phyloP scores from a whole-genome alignment of 2,888 invertebrate genomes.

The Rotaria socialis region DNA sequence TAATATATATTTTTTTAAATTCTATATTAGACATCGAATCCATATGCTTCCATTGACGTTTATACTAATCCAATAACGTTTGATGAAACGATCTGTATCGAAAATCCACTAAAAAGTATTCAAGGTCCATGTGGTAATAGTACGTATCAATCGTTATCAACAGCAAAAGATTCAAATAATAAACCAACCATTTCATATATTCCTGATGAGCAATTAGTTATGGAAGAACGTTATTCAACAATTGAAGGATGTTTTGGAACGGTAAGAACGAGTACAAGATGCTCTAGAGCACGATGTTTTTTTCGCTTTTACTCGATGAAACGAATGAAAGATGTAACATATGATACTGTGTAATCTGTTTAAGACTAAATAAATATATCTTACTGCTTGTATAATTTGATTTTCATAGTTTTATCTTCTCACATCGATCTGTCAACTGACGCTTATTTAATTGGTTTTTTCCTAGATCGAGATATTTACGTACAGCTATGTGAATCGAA shows the following conservation, averaged over 20 bases:
- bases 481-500: no score
- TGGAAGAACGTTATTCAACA: constrained; percentile 25
- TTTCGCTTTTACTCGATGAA: not conserved
- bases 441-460: no score
- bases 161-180: no score
- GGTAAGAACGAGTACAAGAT: not conserved
- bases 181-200: not conserved
- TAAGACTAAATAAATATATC: no score
- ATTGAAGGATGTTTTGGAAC: not conserved
- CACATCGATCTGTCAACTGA: no score
- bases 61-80: not conserved
- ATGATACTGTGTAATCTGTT: no score
- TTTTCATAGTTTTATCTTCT: no score
- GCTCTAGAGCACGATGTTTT: no score
- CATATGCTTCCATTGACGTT: constrained; percentile 26
- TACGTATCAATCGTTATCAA: not conserved
- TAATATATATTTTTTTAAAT: no score
- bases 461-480: no score
- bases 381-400: no score
- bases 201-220: constrained; percentile 20
- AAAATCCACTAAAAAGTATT: not conserved
- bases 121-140: constrained; percentile 20
- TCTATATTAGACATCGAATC: not conserved
- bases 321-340: no score
- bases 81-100: not conserved